A percentile compares a stretch with the other conserved stretches of the same genome.
Evolutionary conservation across 2,113 vertebrate species (phyloP).

Genomic region (Sinocyclocheilus anshuiensis): DNA sequence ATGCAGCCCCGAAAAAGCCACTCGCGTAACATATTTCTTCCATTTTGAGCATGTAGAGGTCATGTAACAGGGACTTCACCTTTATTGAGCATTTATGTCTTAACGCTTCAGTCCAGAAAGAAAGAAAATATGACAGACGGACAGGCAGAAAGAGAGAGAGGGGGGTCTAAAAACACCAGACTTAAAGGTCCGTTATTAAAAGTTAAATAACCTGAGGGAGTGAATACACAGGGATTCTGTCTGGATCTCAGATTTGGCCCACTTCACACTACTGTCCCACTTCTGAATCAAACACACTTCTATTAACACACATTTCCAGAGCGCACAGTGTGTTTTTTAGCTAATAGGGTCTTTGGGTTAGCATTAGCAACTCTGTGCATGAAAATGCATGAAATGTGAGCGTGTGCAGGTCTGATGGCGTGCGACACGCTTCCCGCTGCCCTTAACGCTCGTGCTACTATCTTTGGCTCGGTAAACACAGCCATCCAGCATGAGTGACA

Average conservation of each 20-base stretch:
- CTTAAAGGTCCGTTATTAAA: constrained; percentile 69
- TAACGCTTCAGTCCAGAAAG: not conserved
- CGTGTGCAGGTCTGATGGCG: not conserved
- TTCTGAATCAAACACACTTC: constrained; percentile 65
- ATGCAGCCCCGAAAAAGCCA: constrained; percentile 81
- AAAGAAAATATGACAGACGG: constrained; percentile 37
- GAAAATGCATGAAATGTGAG: constrained; percentile 5
- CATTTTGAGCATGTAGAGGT: constrained; percentile 87
- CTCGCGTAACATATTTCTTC: constrained; percentile 91
- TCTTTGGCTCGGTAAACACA: constrained; percentile 80
- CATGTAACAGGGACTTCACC: constrained; percentile 61
- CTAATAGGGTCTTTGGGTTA: constrained; percentile 27
- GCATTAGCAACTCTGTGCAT: not conserved
- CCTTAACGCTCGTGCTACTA: constrained; percentile 21
- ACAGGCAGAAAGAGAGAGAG: constrained; percentile 26
- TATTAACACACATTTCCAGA: constrained; percentile 55
- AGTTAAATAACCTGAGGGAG: constrained; percentile 73
- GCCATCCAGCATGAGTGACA: constrained; percentile 79
- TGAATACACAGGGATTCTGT: constrained; percentile 61
- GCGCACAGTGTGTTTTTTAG: not conserved
- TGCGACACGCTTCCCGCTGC: constrained; percentile 18
- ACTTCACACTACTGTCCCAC: constrained; percentile 65
- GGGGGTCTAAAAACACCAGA: constrained; percentile 28
- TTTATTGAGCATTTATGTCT: constrained; percentile 55
- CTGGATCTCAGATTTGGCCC: constrained; percentile 66